A percentile compares a stretch with the other conserved stretches of the same genome.
These are phyloP conservation scores for Ictidomys tridecemlineatus DNA, from an alignment of 2,113 vertebrate species.

Conservation along the genomic window DNA sequence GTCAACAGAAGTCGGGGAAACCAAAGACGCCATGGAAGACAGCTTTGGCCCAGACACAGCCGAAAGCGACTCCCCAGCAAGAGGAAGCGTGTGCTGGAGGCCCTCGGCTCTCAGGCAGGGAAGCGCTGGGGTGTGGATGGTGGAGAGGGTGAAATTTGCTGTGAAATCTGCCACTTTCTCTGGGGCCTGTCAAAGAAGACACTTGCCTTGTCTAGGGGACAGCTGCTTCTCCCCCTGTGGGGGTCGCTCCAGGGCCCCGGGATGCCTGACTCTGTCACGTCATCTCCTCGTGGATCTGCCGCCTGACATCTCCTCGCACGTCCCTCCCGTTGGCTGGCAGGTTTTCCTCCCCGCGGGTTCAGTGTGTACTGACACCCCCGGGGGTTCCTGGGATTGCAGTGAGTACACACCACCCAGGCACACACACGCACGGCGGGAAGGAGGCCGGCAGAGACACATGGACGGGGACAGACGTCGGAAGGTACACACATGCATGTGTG, in stretches of 20 bases:
- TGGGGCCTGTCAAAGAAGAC: not conserved
- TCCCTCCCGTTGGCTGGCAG: not conserved
- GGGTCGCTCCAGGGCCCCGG: not conserved
- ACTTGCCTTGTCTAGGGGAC: not conserved
- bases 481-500: no score
- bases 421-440: not conserved
- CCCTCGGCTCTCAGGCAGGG: not conserved
- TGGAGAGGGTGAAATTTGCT: not conserved
- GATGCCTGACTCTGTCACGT: not conserved
- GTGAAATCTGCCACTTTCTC: slow-evolving; percentile 3
- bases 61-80: not conserved
- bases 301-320: not conserved
- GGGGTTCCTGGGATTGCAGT: not conserved
- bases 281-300: not conserved
- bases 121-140: not conserved
- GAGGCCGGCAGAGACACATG: not conserved
- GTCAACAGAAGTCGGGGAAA: slow-evolving; percentile 6
- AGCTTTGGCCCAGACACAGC: not conserved
- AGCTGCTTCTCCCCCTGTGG: not conserved
- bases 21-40: not conserved
- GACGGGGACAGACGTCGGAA: not conserved
- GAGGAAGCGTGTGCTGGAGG: not conserved
- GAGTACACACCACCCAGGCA: not conserved
- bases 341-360: not conserved
- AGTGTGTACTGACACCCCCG: not conserved